These are phyloP conservation scores for Heloderma charlesbogerti DNA, from an alignment of 2,113 vertebrate genomes.

Conservation along the genomic window DNA sequence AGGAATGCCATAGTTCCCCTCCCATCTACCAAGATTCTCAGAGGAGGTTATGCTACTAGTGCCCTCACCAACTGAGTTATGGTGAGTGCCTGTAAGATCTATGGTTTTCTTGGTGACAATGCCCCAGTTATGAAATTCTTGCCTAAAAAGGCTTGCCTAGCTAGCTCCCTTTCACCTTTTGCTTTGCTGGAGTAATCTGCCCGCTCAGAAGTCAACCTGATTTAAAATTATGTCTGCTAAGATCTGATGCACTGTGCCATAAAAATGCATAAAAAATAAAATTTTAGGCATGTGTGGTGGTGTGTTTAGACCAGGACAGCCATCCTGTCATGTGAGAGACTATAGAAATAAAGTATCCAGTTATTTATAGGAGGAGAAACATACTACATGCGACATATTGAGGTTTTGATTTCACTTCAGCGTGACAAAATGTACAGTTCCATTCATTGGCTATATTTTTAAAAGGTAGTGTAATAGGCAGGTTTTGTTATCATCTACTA, in stretches of 20 bases:
- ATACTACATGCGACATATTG: neutral
- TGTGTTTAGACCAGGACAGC: neutral
- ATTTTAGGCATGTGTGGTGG: neutral
- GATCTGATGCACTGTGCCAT: neutral
- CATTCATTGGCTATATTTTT: neutral
- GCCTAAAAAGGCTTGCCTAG: neutral
- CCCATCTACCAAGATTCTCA: neutral
- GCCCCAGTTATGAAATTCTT: neutral
- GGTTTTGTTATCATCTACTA: neutral
- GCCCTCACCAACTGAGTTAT: neutral
- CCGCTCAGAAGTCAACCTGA: neutral
- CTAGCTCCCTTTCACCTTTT: neutral
- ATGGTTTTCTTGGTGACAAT: too few relatives aligned
- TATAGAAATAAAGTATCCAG: neutral
- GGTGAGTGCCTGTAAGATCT: neutral
- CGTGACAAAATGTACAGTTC: neutral
- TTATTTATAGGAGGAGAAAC: neutral
- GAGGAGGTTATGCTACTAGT: neutral
- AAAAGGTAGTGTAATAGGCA: too few relatives aligned
- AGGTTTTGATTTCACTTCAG: neutral
- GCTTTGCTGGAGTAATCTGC: neutral
- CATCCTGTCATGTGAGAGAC: neutral
- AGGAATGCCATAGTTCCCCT: neutral
- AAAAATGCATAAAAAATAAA: neutral
- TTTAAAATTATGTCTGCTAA: neutral